Evolutionary conservation across 2,797 vertebrate species (phyloP).

Genomic region (Neosalanx taihuensis): DNA sequence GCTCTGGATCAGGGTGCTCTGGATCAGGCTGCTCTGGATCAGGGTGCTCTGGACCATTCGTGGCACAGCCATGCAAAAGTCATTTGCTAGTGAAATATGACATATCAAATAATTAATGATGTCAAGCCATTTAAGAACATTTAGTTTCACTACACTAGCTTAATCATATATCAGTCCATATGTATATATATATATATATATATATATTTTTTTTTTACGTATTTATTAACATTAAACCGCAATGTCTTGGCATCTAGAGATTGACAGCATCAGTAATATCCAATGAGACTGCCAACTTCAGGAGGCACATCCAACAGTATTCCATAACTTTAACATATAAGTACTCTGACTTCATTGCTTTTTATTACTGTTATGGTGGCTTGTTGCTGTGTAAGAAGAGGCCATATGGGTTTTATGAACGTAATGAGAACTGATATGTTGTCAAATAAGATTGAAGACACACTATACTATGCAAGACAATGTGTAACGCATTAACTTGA

Average conservation of each 20-base stretch:
- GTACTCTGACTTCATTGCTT: constrained; percentile 9
- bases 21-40: no score
- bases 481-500: not conserved
- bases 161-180: no score
- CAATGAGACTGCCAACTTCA: not conserved
- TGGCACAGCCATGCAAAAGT: constrained; percentile 49
- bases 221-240: not conserved
- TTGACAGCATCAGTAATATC: not conserved
- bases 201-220: no score
- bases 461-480: not conserved
- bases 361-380: not conserved
- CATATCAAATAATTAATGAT: constrained; percentile 44
- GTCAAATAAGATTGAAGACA: not conserved
- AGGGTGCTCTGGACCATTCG: constrained; percentile 48
- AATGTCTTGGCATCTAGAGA: not conserved
- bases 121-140: not conserved
- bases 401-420: not conserved
- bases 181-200: no score
- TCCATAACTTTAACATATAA: no score
- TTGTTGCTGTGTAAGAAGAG: constrained; percentile 28
- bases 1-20: no score
- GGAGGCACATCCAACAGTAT: not conserved
- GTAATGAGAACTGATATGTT: constrained; percentile 2
- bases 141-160: no score
- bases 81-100: constrained; percentile 54